Base-by-base conservation (phyloP, 2,888 invertebrate species). In the Xylophagus ater region DNA sequence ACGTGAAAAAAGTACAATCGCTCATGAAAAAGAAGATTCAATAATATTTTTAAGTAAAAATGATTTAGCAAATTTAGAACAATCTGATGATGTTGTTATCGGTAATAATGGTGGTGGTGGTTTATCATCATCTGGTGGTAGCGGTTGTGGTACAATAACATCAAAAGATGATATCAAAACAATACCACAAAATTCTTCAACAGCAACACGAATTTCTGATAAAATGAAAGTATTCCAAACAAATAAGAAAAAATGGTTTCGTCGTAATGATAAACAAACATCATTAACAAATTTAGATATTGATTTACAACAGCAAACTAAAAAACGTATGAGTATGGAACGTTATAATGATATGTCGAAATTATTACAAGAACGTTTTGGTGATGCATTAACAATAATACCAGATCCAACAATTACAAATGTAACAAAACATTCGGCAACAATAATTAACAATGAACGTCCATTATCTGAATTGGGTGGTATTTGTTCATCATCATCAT, bases 261-360 rank as follows among this genome's bases (percentile, higher is more conserved):
- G 74, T 49, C 59, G 55, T 14, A 56, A 53, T 23, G 57, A 59
- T 9, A 59, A 60, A 23, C 54, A 55, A 9, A 50, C 51, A 1
- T 54, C 55, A 10, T 42, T 43, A 45, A 56, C 42, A 9, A 53
- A 54, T 12, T 43, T 67, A 3, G 71, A 74, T 40, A 66, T 77
- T 43, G 77, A 78, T 57, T 65, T 67, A 40, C 73, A 72, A 37
- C 75, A 76, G 43, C n/a, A n/a, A n/a, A n/a, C n/a, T n/a, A n/a
- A n/a, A 6, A 78, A 78, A 53, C 73, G 76, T 47, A 73, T 75
- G 60, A 78, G 78, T 43, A 78, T 79, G 57, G 78, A 79, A 52
- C 66, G 79, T 32, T 79, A 79, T 47, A 77, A 78, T 55, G 79
- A 79, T 49, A 78, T 79, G 78, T 72, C 78, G 4, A 78, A 78